Evolutionary conservation across 1,140 invertebrate species (phyloP).

Genomic region (Fopius arisanus): DNA sequence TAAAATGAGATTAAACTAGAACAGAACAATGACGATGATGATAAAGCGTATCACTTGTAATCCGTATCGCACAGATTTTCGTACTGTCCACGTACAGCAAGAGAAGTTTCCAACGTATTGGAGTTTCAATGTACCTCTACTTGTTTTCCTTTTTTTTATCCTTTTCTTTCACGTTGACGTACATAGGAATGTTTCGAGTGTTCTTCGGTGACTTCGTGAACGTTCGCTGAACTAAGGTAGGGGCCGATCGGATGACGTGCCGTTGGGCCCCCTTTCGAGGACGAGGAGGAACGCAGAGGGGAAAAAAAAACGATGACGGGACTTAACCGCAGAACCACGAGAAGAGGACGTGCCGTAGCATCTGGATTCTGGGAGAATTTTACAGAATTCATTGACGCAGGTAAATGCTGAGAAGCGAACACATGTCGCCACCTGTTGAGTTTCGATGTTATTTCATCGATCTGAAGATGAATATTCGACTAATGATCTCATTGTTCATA

Average conservation of each 20-base stretch:
- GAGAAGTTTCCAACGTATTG: neutral
- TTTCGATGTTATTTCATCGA: neutral
- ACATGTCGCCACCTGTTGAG: constrained; percentile 1
- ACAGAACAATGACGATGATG: neutral
- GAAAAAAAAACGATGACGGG: neutral
- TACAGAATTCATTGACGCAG: neutral
- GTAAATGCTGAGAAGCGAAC: neutral
- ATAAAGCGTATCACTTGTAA: neutral
- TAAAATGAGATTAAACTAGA: neutral
- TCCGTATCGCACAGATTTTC: constrained; percentile 10
- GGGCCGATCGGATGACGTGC: neutral
- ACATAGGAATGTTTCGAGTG: neutral
- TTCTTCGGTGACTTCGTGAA: neutral
- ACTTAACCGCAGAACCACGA: neutral
- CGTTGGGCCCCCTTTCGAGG: neutral
- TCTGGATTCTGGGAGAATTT: neutral
- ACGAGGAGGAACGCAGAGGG: neutral
- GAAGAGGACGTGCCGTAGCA: neutral
- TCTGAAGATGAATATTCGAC: neutral
- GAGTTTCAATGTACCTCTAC: neutral
- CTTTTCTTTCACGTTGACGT: neutral
- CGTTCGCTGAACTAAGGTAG: neutral
- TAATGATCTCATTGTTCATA: no score
- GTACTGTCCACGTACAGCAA: neutral
- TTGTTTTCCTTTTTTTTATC: neutral